Conservation (phyloP, 2,797 vertebrate species). For the Eleutherodactylus coqui region DNA sequence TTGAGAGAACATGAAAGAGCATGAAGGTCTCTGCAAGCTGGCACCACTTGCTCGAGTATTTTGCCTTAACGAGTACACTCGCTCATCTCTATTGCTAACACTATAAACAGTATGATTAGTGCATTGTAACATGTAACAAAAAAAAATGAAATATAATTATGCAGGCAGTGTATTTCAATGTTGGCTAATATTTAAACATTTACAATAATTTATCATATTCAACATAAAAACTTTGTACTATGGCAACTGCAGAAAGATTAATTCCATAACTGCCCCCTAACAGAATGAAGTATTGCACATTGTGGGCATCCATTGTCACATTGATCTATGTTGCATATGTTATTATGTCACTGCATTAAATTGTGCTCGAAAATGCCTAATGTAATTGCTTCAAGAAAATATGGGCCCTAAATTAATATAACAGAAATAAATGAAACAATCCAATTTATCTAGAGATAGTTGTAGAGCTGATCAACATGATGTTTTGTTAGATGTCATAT, state of each 20-base stretch:
- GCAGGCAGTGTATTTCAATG: too few relatives aligned
- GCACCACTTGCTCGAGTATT: too few relatives aligned
- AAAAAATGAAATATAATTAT: too few relatives aligned
- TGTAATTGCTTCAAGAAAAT: slow-evolving; percentile 58
- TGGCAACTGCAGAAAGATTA: slow-evolving; percentile 31
- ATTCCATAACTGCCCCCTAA: slow-evolving; percentile 30
- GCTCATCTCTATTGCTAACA: too few relatives aligned
- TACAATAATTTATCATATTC: not conserved
- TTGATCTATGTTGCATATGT: slow-evolving; percentile 42
- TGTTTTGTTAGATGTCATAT: slow-evolving; percentile 26
- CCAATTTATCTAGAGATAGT: slow-evolving; percentile 25
- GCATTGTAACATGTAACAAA: too few relatives aligned
- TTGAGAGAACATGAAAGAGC: too few relatives aligned
- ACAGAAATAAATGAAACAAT: slow-evolving; percentile 17
- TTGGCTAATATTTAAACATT: not conserved
- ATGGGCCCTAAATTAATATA: slow-evolving; percentile 50
- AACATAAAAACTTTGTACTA: not conserved
- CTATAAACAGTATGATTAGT: too few relatives aligned
- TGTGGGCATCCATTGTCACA: slow-evolving; percentile 28
- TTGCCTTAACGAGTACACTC: too few relatives aligned
- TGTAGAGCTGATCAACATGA: not conserved
- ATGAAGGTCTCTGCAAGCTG: too few relatives aligned
- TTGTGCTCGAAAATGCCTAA: slow-evolving; percentile 38
- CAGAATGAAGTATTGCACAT: slow-evolving; percentile 10
- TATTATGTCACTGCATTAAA: slow-evolving; percentile 49